Base-by-base conservation (phyloP, 1,140 invertebrate species). In the Drosophila arizonae region DNA sequence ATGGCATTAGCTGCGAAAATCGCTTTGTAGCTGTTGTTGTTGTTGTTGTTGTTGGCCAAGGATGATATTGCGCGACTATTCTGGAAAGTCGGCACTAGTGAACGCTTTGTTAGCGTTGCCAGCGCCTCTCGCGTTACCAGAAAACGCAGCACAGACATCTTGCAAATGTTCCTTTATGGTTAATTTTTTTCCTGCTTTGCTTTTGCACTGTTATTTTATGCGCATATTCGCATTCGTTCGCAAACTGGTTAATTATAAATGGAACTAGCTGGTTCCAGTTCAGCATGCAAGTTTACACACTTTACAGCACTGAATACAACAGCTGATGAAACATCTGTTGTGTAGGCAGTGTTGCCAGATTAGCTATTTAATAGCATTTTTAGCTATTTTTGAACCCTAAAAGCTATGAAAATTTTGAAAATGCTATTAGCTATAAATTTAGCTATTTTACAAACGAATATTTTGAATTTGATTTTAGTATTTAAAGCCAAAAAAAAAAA, bases 131-230 rank as follows among this genome's bases (percentile, higher is more conserved):
- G 79, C 15, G 84, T 88, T 52, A 84, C 51, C 21, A 84, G 51
- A 45, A 88, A 87, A 33, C 84, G 79, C 65, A 87, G 28, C 21
- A 88, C 69, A 46, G 84, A 87, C 84, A 87, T 87, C 60, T 66
- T 76, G 6, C 13, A 11, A 57, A 39, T 33, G 30, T 52, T 67
- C 15, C 71, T 57, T 43, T n/a, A 15, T 3, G 17, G 6, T 24
- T 24, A 1, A 8, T 46, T 66, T 66, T 66, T 28, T 79, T 72
- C 6, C 50, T 46, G 15, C 21, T 39, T 64, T 30, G 2, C 28
- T 30, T 69, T 63, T 52, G 48, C 26, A 41, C 41, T 61, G 17
- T 30, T 48, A 51, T 26, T 64, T 46, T 62, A 68, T 76, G 33
- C 60, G 30, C 51, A 54, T 76, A 71, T 81, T 67, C 58, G 65